phyloP scores from a whole-genome alignment of 2,113 vertebrate genomes.

The Prionailurus bengalensis region DNA sequence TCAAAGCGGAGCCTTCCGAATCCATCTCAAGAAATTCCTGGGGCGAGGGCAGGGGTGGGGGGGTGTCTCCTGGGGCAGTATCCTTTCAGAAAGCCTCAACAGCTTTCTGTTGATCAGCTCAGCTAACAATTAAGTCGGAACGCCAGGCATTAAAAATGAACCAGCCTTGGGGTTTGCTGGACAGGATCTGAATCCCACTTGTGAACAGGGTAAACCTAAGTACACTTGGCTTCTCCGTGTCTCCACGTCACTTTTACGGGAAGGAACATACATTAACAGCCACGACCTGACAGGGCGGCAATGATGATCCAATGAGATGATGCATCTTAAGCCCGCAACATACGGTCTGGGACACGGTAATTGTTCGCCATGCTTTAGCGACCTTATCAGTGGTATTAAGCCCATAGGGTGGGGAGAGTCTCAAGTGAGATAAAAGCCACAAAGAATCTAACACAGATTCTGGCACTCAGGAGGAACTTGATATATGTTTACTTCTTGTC shows the following conservation, averaged over 20 bases:
- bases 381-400: not conserved
- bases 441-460: not conserved
- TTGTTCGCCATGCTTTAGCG: not conserved
- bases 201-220: not conserved
- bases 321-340: not conserved
- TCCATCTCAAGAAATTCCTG: not conserved
- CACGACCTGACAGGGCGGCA: not conserved
- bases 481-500: slow-evolving; percentile 29
- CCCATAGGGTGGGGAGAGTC: not conserved
- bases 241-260: not conserved
- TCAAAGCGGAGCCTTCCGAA: not conserved
- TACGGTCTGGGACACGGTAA: not conserved
- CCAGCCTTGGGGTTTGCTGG: not conserved
- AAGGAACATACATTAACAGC: not conserved
- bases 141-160: not conserved
- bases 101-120: no score
- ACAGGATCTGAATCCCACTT: not conserved
- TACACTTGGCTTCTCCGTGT: not conserved
- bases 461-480: not conserved
- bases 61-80: not conserved
- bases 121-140: not conserved
- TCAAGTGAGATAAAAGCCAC: not conserved
- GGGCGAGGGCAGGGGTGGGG: no score
- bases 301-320: not conserved
- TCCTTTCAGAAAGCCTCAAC: not conserved